phyloP scores from a whole-genome alignment of 2,113 vertebrate genomes.

The Neofelis nebulosa region DNA sequence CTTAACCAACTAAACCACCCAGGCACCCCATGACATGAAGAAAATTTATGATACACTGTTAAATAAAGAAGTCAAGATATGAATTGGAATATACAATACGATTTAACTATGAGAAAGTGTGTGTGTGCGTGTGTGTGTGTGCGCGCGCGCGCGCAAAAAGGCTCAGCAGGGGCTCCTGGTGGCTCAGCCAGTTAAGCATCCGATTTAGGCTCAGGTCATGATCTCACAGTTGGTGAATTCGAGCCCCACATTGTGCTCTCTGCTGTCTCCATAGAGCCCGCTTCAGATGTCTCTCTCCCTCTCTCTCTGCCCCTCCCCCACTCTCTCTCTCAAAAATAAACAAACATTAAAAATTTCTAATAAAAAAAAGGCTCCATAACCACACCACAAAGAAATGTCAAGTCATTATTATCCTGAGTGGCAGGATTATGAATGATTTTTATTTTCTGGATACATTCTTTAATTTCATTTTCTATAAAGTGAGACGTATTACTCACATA shows the following conservation, averaged over 20 bases:
- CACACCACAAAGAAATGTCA: background rate
- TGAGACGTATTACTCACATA: background rate
- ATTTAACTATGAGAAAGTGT: background rate
- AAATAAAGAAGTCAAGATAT: background rate
- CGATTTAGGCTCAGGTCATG: no score
- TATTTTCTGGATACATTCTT: background rate
- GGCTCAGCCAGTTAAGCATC: no score
- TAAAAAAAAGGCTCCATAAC: background rate
- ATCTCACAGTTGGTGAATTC: no score
- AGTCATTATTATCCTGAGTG: background rate
- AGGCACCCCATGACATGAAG: background rate
- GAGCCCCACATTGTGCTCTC: no score
- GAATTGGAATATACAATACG: background rate
- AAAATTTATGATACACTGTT: background rate
- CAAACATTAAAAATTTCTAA: no score
- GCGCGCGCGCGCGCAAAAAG: no score
- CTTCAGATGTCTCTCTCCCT: no score
- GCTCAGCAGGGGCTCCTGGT: no score
- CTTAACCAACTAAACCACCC: no score
- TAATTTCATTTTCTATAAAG: conserved; percentile 15
- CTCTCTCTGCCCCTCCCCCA: no score
- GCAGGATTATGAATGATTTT: background rate
- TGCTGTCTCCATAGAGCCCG: no score
- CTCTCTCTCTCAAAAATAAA: no score
- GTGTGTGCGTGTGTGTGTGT: background rate